Conservation (phyloP, 2,113 vertebrate genomes). For the Nyctereutes procyonoides region DNA sequence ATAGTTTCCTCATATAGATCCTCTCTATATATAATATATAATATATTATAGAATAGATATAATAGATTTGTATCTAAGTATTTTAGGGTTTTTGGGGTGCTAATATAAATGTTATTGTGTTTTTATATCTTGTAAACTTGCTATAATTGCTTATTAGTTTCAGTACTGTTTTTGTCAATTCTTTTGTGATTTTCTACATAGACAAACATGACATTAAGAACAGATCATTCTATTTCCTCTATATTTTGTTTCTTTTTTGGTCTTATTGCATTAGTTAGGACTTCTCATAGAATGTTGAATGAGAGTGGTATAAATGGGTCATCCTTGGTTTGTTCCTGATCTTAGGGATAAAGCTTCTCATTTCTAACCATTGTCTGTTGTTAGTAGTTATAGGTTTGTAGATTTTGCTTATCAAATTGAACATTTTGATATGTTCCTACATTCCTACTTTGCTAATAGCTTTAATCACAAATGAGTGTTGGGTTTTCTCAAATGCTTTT, state of each 20-base stretch:
- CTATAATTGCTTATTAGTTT: background rate
- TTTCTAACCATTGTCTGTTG: background rate
- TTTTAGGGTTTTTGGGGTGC: background rate
- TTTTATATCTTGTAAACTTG: background rate
- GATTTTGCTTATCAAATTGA: background rate
- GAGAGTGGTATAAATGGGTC: background rate
- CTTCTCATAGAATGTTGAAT: background rate
- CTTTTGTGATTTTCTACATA: background rate
- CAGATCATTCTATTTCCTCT: background rate
- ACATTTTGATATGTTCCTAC: background rate
- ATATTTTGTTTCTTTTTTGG: background rate
- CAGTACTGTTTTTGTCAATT: background rate
- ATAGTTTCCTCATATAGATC: background rate
- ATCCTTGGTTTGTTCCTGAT: background rate
- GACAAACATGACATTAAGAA: background rate
- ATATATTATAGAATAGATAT: no score
- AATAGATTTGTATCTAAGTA: background rate
- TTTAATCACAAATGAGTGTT: background rate
- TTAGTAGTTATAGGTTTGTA: background rate
- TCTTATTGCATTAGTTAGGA: background rate
- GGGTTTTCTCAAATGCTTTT: background rate
- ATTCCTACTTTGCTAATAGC: background rate
- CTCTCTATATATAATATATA: no score
- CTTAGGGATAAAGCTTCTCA: background rate
- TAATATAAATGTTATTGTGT: background rate